Conservation (phyloP, 2,113 vertebrate species). For the Solea senegalensis region DNA sequence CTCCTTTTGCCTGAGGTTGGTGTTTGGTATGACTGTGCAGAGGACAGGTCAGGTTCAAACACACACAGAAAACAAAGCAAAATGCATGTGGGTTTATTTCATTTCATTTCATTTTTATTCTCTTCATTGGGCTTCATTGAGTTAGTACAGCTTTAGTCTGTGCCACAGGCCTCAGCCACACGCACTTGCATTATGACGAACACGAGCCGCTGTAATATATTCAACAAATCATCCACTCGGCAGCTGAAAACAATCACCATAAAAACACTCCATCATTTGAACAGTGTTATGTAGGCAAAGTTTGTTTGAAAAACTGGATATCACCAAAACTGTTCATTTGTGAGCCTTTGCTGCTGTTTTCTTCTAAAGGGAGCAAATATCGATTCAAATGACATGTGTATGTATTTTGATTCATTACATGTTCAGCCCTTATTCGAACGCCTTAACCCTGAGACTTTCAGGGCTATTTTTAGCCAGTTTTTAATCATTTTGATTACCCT, state of each 20-base stretch:
- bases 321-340: background rate
- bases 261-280: background rate
- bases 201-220: too few relatives aligned
- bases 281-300: background rate
- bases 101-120: background rate
- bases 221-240: too few relatives aligned
- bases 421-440: too few relatives aligned
- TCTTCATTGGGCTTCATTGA: background rate
- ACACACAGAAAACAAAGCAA: too few relatives aligned
- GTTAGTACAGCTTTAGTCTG: background rate
- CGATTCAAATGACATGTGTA: background rate
- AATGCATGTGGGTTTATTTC: background rate
- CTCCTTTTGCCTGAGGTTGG: background rate
- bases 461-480: too few relatives aligned
- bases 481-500: too few relatives aligned
- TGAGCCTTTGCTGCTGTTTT: background rate
- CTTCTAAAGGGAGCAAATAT: background rate
- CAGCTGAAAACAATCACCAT: background rate
- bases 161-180: background rate
- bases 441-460: too few relatives aligned
- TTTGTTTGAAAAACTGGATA: background rate
- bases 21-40: too few relatives aligned
- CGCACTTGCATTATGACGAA: too few relatives aligned
- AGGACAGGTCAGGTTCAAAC: too few relatives aligned
- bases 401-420: background rate